These are phyloP conservation scores for Thripadectes ignobilis DNA, from an alignment of 2,797 vertebrate species.

Conservation along the genomic window DNA sequence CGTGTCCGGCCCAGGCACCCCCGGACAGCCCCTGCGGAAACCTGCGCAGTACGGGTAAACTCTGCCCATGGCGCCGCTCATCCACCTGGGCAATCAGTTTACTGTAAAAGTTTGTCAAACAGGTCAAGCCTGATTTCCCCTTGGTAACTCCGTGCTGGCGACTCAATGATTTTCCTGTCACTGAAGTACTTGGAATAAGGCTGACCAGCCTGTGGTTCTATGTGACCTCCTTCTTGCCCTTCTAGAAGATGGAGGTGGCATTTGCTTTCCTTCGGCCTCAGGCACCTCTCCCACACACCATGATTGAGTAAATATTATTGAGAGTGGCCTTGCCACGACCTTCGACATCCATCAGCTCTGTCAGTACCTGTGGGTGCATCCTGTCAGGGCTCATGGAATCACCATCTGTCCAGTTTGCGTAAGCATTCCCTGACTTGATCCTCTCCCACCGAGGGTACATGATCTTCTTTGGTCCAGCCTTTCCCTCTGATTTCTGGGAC, in stretches of 20 bases:
- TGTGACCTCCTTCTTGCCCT: not conserved
- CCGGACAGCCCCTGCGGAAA: not conserved
- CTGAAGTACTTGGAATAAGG: not conserved
- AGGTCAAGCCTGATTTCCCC: not conserved
- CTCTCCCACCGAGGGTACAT: not conserved
- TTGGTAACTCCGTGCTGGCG: not conserved
- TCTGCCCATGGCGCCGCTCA: not conserved
- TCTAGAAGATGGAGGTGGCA: not conserved
- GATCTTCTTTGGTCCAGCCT: not conserved
- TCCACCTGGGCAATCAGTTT: not conserved
- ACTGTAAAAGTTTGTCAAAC: not conserved
- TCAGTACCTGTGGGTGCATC: not conserved
- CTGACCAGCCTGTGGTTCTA: not conserved
- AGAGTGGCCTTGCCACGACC: not conserved
- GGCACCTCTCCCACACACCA: not conserved
- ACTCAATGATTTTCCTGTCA: not conserved
- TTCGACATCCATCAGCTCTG: fast-evolving
- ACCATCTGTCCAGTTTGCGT: not conserved
- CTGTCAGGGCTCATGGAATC: not conserved
- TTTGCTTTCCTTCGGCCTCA: not conserved
- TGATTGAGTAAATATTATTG: not conserved
- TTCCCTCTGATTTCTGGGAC: not conserved
- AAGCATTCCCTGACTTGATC: not conserved
- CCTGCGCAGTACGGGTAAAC: not conserved
- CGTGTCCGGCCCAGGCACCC: not conserved